Percentiles rank a stretch among this genome's conserved stretches.
Evolutionary conservation across 2,113 vertebrate genomes (phyloP).

Genomic region (Odontophorus gujanensis): DNA sequence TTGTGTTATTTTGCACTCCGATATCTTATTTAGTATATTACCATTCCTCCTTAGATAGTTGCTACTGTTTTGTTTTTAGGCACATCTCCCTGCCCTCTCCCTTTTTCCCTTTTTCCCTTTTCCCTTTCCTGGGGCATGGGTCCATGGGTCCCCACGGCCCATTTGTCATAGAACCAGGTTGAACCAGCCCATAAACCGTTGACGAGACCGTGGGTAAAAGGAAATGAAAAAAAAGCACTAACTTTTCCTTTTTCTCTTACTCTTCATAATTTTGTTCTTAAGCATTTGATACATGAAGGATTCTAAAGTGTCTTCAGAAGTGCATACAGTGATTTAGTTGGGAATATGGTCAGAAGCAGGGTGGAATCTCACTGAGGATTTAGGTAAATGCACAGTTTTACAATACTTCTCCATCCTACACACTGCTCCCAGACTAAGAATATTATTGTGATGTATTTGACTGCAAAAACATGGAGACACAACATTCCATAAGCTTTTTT

Average conservation of each 20-base stretch:
- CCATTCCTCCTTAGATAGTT: no score
- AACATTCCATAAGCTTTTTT: neutral
- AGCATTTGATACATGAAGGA: neutral
- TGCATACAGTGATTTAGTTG: neutral
- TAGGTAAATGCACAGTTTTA: neutral
- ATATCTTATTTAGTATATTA: no score
- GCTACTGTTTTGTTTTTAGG: no score
- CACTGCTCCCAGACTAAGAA: neutral
- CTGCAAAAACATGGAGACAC: neutral
- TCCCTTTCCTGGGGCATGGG: no score
- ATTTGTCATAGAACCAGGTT: no score
- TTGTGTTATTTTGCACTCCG: no score
- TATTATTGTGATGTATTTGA: neutral
- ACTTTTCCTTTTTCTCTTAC: neutral
- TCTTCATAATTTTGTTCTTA: neutral
- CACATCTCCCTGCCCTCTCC: no score
- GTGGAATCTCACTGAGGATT: neutral
- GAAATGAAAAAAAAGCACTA: neutral
- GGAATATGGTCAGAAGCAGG: neutral
- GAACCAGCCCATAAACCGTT: no score
- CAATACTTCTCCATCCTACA: neutral
- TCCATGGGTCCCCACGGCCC: no score
- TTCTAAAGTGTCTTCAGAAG: neutral
- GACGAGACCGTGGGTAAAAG: neutral
- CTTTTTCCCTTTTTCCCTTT: no score